Evolutionary conservation across 2,888 invertebrate species (phyloP).

Genomic region (Drosophila subsilvestris): DNA sequence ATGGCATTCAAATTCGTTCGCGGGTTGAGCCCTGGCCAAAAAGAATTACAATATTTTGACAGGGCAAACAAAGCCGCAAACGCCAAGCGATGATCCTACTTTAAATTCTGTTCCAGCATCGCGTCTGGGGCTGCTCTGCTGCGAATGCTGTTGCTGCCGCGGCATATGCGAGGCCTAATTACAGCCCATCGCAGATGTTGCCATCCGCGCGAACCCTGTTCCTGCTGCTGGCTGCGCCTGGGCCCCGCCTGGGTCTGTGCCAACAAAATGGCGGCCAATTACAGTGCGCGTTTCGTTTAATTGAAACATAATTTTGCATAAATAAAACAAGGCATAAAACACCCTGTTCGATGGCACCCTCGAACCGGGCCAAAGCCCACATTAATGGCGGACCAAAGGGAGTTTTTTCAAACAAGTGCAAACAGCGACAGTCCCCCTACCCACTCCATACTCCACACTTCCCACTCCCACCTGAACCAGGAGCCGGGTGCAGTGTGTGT

Average conservation of each 20-base stretch:
- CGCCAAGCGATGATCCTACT: conserved; percentile 69
- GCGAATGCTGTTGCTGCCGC: conserved; percentile 31
- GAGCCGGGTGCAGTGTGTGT: conserved; percentile 52
- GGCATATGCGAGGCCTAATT: conserved; percentile 76
- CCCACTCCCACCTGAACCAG: background rate
- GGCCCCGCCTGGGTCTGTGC: conserved; percentile 44
- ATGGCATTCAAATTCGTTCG: conserved; percentile 60
- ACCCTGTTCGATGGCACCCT: conserved; percentile 67
- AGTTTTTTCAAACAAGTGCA: conserved; percentile 63
- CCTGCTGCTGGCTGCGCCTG: conserved; percentile 20
- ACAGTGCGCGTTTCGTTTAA: conserved; percentile 77
- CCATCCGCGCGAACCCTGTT: conserved; percentile 35
- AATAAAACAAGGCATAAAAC: conserved; percentile 79
- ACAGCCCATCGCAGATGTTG: conserved; percentile 76
- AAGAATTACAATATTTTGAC: conserved; percentile 75
- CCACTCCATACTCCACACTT: background rate
- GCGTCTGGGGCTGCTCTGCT: conserved; percentile 8
- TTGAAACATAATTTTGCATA: conserved; percentile 84
- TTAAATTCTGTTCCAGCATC: conserved; percentile 66
- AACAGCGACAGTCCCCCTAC: conserved; percentile 52
- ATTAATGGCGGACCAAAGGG: conserved; percentile 69
- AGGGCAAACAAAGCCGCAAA: conserved; percentile 67
- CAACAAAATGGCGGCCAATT: conserved; percentile 71
- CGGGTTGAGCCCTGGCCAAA: conserved; percentile 33
- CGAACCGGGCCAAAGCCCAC: conserved; percentile 28